These are phyloP conservation scores for Pagrus major DNA, from an alignment of 2,113 vertebrate genomes.

Conservation along the genomic window DNA sequence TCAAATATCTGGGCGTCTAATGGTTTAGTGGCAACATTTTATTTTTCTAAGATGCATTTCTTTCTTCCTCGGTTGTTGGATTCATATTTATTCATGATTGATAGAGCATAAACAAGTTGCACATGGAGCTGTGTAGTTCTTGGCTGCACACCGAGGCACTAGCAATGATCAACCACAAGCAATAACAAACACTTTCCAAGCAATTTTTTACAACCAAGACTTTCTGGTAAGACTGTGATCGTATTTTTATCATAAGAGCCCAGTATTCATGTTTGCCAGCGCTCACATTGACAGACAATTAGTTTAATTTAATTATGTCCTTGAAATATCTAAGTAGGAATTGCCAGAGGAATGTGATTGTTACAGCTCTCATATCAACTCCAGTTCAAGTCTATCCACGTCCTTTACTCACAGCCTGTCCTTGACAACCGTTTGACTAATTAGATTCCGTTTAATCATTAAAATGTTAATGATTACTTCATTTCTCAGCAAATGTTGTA, in stretches of 20 bases:
- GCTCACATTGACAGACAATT: not conserved
- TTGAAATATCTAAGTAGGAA: not conserved
- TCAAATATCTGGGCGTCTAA: not conserved
- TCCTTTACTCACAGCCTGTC: not conserved
- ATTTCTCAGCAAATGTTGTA: not conserved
- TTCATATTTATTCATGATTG: not conserved
- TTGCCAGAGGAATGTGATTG: not conserved
- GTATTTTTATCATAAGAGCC: not conserved
- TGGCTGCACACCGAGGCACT: not conserved
- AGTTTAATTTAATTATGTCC: not conserved
- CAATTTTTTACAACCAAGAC: not conserved
- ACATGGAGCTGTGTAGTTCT: not conserved
- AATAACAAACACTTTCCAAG: not conserved
- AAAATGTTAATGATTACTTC: constrained; percentile 1
- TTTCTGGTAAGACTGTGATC: not conserved
- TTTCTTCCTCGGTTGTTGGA: not conserved
- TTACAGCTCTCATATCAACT: not conserved
- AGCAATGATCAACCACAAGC: not conserved
- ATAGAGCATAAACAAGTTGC: not conserved
- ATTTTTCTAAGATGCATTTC: not conserved
- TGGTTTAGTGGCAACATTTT: not conserved
- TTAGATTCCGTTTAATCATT: not conserved
- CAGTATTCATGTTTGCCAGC: not conserved
- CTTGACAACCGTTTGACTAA: not conserved
- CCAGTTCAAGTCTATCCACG: not conserved